phyloP scores from a whole-genome alignment of 2,888 invertebrate species.

The Microdon myrmicae region DNA sequence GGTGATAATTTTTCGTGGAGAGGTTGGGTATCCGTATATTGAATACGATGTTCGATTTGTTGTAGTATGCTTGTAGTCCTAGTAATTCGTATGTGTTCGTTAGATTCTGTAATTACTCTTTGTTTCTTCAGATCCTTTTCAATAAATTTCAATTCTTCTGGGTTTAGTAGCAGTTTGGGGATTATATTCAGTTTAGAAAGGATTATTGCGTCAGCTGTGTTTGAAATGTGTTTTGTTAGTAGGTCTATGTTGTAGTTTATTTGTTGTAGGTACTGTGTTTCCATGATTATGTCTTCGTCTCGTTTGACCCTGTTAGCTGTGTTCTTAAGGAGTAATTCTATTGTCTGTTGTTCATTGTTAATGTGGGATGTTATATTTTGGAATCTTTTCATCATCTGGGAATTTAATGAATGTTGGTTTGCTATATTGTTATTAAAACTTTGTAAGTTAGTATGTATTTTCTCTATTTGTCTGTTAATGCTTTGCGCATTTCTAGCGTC shows the following conservation, averaged over 20 bases:
- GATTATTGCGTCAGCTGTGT: conserved; percentile 23
- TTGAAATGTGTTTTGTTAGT: conserved; percentile 18
- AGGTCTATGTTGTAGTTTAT: conserved; percentile 35
- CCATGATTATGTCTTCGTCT: conserved; percentile 10
- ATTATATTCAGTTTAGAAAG: conserved; percentile 31
- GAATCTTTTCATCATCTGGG: conserved; percentile 24
- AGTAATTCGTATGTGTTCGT: conserved; percentile 38
- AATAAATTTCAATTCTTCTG: conserved; percentile 22
- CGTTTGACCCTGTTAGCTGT: conserved; percentile 21
- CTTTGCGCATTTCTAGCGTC: conserved; percentile 6
- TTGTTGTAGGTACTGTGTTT: conserved; percentile 26
- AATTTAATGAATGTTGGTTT: conserved; percentile 13
- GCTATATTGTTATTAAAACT: conserved; percentile 4
- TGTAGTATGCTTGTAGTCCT: conserved; percentile 41
- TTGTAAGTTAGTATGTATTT: conserved; percentile 2
- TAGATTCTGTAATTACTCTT: conserved; percentile 18
- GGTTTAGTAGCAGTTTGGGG: conserved; percentile 28
- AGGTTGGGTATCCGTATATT: conserved; percentile 24
- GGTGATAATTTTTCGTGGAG: conserved; percentile 1
- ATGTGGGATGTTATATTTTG: conserved; percentile 30
- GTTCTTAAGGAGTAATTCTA: conserved; percentile 8
- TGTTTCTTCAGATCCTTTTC: conserved; percentile 17
- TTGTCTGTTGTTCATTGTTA: conserved; percentile 19
- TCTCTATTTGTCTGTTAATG: conserved; percentile 11
- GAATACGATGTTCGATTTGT: conserved; percentile 27